phyloP scores from a whole-genome alignment of 2,113 vertebrate genomes.

The Lepidothrix coronata region DNA sequence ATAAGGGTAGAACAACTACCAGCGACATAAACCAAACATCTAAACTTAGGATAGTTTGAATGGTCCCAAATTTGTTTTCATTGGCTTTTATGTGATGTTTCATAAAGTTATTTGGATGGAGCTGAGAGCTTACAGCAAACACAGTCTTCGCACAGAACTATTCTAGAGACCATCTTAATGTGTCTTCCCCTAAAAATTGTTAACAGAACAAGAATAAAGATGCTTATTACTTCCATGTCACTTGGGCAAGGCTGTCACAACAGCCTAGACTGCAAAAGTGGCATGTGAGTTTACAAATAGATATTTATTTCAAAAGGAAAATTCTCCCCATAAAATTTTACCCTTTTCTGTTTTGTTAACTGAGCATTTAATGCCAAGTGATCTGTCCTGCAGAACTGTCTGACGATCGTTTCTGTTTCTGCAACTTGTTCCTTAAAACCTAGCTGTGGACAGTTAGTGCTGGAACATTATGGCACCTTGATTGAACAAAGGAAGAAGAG shows the following conservation, averaged over 20 bases:
- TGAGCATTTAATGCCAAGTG: background rate
- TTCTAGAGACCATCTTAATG: background rate
- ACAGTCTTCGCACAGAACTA: background rate
- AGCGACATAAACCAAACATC: background rate
- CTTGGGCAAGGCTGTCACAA: background rate
- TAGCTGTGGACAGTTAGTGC: background rate
- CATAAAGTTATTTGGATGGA: background rate
- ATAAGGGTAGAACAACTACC: background rate
- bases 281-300: background rate
- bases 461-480: background rate
- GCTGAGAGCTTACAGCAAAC: background rate
- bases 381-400: background rate
- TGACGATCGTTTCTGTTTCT: background rate
- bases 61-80: background rate
- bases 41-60: slow-evolving; percentile 10
- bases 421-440: background rate
- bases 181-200: background rate
- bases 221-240: background rate
- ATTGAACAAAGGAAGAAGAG: background rate
- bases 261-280: background rate
- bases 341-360: background rate
- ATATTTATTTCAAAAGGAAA: background rate
- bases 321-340: background rate
- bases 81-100: slow-evolving; percentile 3
- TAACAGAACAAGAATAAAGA: background rate